These are phyloP conservation scores for Charadrius vociferus DNA, from an alignment of 2,113 vertebrate genomes.

Conservation along the genomic window DNA sequence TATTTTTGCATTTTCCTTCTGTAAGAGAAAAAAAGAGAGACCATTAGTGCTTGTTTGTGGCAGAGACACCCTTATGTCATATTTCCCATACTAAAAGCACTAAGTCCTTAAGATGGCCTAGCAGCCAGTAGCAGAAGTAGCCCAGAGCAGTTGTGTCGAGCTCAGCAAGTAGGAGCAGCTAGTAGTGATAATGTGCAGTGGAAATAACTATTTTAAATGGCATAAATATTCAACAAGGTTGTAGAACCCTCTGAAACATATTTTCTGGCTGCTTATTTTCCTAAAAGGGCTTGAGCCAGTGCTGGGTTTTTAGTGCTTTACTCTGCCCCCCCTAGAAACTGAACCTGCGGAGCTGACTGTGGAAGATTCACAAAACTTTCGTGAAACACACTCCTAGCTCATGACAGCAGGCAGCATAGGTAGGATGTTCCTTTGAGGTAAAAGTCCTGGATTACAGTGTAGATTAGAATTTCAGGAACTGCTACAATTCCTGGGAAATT, in stretches of 20 bases:
- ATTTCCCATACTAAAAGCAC: not conserved
- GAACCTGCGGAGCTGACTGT: not conserved
- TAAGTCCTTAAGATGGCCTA: not conserved
- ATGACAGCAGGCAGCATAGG: not conserved
- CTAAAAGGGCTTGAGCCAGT: not conserved
- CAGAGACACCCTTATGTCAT: not conserved
- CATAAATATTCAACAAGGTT: not conserved
- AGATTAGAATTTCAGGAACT: not conserved
- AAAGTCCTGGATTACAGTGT: not conserved
- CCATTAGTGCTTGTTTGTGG: not conserved
- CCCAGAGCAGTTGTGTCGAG: not conserved
- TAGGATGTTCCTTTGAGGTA: not conserved
- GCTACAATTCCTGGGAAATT: not conserved
- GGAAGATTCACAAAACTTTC: not conserved
- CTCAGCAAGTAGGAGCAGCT: not conserved
- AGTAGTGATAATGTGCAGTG: rapidly evolving
- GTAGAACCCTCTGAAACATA: not conserved
- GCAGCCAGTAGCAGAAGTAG: not conserved
- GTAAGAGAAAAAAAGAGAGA: not conserved
- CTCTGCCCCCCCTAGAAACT: not conserved
- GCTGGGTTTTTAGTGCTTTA: rapidly evolving
- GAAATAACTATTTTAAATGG: not conserved
- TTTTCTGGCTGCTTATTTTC: not conserved
- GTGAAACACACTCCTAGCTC: not conserved
- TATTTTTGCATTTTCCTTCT: not conserved